phyloP scores from a whole-genome alignment of 1,140 invertebrate species.

The Drosophila prosaltans region DNA sequence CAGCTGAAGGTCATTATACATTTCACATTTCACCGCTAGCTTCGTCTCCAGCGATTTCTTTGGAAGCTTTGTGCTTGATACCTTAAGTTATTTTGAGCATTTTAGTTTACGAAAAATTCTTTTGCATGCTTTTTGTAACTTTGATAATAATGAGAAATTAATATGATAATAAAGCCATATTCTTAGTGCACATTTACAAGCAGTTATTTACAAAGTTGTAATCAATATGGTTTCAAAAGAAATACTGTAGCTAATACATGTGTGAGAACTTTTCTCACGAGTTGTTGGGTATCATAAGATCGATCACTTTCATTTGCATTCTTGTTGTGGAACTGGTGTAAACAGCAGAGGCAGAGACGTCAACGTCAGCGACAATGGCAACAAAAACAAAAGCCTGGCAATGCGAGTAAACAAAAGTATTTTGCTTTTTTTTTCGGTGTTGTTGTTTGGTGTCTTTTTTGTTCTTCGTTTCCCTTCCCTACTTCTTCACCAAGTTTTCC shows the following conservation, averaged over 20 bases:
- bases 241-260: too few relatives aligned
- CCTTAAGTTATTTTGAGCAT: background rate
- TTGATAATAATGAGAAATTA: too few relatives aligned
- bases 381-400: slow-evolving; percentile 69
- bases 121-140: too few relatives aligned
- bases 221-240: background rate
- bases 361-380: slow-evolving; percentile 35
- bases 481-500: background rate
- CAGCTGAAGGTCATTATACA: slow-evolving; percentile 80
- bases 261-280: too few relatives aligned
- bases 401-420: slow-evolving; percentile 76
- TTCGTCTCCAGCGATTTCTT: slow-evolving; percentile 15
- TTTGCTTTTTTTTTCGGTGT: slow-evolving; percentile 42
- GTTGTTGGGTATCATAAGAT: background rate
- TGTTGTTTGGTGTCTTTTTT: slow-evolving; percentile 42
- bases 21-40: slow-evolving; percentile 40
- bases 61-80: background rate
- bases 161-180: too few relatives aligned
- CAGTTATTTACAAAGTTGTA: background rate
- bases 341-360: slow-evolving; percentile 66
- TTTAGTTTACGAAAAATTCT: background rate
- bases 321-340: slow-evolving; percentile 68
- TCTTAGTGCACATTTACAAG: too few relatives aligned
- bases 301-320: slow-evolving; percentile 28
- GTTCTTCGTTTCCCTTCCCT: slow-evolving; percentile 25